Percentiles rank a stretch among this genome's conserved stretches.
These are phyloP conservation scores for Papilio elwesi DNA, from an alignment of 2,888 invertebrate genomes.

Conservation along the genomic window DNA sequence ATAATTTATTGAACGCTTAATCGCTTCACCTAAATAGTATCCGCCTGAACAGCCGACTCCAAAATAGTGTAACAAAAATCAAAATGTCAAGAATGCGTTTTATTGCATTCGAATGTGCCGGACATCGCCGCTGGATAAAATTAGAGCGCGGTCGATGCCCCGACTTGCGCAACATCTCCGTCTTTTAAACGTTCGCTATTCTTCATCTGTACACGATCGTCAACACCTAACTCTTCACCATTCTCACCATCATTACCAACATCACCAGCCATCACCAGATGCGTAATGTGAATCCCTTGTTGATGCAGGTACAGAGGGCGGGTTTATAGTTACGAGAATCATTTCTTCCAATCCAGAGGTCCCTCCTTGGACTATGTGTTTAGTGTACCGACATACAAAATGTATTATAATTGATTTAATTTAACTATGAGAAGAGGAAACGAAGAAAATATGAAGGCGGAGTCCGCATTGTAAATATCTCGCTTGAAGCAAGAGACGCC, in stretches of 20 bases:
- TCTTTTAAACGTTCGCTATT: slow-evolving; percentile 50
- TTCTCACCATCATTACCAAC: slow-evolving; percentile 31
- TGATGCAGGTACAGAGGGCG: slow-evolving; percentile 83
- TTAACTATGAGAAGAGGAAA: slow-evolving; percentile 51
- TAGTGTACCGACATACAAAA: slow-evolving; percentile 81
- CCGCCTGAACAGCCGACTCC: background rate
- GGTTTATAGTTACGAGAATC: slow-evolving; percentile 82
- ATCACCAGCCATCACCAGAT: slow-evolving; percentile 47
- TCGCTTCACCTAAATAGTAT: slow-evolving; percentile 15
- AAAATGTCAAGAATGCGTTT: slow-evolving; percentile 75
- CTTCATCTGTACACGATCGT: slow-evolving; percentile 40
- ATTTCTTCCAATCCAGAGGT: slow-evolving; percentile 82
- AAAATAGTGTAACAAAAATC: slow-evolving; percentile 52
- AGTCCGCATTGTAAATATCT: slow-evolving; percentile 62
- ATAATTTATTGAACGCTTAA: background rate
- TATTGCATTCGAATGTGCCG: slow-evolving; percentile 66
- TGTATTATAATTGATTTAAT: slow-evolving; percentile 76
- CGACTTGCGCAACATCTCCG: slow-evolving; percentile 63
- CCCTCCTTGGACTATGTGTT: slow-evolving; percentile 79
- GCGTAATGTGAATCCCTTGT: slow-evolving; percentile 66
- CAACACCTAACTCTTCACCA: slow-evolving; percentile 44
- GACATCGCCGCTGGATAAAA: slow-evolving; percentile 67
- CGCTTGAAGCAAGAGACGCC: slow-evolving; percentile 58
- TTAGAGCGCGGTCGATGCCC: slow-evolving; percentile 76
- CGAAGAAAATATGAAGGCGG: slow-evolving; percentile 47